Evolutionary conservation across 1,140 invertebrate genomes (phyloP).

Genomic region (Diprion similis): DNA sequence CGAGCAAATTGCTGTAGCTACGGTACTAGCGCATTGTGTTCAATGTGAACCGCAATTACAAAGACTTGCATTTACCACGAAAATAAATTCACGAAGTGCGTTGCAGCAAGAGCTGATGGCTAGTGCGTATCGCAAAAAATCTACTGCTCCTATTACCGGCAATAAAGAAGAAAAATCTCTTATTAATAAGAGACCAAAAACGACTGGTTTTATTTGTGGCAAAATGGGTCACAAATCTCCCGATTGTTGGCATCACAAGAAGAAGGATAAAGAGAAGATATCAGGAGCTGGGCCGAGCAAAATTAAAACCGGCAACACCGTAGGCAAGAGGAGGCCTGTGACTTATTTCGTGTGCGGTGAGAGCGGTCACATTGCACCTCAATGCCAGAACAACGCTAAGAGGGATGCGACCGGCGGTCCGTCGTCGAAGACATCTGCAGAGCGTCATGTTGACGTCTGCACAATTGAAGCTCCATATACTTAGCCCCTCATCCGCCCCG

Average conservation of each 20-base stretch:
- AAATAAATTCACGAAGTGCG: slow-evolving; percentile 17
- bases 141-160: too few species aligned
- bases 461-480: too few species aligned
- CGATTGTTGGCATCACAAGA: neutral
- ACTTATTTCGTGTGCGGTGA: slow-evolving; percentile 18
- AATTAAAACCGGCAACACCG: too few species aligned
- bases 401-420: too few species aligned
- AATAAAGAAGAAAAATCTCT: neutral
- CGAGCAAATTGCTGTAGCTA: slow-evolving; percentile 27
- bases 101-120: slow-evolving; percentile 26
- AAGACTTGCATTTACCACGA: slow-evolving; percentile 20
- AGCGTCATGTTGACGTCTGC: neutral
- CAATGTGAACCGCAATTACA: slow-evolving; percentile 22
- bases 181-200: neutral
- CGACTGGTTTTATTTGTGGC: slow-evolving; percentile 10
- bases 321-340: too few species aligned
- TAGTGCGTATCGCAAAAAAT: slow-evolving; percentile 3
- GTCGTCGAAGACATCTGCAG: neutral
- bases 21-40: slow-evolving; percentile 23
- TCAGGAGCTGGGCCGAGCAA: too few species aligned
- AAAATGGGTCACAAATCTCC: slow-evolving; percentile 6
- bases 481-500: too few species aligned
- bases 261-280: neutral
- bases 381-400: neutral
- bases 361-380: slow-evolving; percentile 13